Conservation (phyloP, 30 jellyfish, hydroid and myxozoan species). For the Chrysaora quinquecirrha region DNA sequence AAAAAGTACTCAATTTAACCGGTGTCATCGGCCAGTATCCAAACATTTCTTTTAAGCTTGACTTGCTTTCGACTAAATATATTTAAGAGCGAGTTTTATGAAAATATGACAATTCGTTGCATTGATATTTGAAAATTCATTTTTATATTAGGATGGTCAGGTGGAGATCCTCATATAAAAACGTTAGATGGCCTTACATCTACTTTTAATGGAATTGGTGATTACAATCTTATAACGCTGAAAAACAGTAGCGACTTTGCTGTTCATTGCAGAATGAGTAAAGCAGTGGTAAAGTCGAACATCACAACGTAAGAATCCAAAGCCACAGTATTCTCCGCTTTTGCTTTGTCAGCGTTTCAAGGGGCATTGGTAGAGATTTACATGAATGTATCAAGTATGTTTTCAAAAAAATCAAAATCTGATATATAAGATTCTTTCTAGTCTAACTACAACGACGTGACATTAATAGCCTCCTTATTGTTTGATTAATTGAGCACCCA, state of each 20-base stretch:
- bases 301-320: slow-evolving; percentile 30
- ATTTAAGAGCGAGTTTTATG: no score
- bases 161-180: slow-evolving; percentile 77
- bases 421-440: no score
- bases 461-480: no score
- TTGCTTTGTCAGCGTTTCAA: slow-evolving; percentile 57
- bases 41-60: no score
- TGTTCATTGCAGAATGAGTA: slow-evolving; percentile 73
- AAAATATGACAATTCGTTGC: no score
- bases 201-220: slow-evolving; percentile 85
- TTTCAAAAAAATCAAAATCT: no score
- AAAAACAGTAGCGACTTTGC: slow-evolving; percentile 55
- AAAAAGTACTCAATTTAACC: background rate
- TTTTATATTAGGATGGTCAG: slow-evolving; percentile 35
- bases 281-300: slow-evolving; percentile 25
- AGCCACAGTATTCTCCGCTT: slow-evolving; percentile 78
- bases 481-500: no score
- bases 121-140: no score
- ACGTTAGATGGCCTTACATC: slow-evolving; percentile 66
- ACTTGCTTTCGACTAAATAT: no score
- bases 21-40: no score
- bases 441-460: no score
- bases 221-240: slow-evolving; percentile 35
- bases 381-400: slow-evolving; percentile 49
- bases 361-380: slow-evolving; percentile 64